Base-by-base conservation (phyloP, 2,797 vertebrate species). In the Melanotaenia pygmaea region DNA sequence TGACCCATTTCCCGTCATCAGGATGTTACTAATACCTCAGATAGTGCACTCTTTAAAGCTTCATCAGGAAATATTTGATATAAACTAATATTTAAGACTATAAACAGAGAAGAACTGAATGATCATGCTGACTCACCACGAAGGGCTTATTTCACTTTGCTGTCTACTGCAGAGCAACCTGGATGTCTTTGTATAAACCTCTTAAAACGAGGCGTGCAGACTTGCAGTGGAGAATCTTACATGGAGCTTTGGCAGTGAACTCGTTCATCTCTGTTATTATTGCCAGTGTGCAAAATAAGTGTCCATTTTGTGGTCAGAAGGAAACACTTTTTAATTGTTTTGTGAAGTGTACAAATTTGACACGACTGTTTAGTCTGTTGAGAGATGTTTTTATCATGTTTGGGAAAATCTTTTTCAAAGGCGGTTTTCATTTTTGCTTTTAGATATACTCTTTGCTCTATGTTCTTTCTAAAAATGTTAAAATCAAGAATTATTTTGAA, bases 131-230 rank as follows among this genome's bases (percentile, higher is more conserved):
- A 60, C 5, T 60, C 22, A 4, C 5, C 16, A 14, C 9, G 6
- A 13, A 35, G 32, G n/a, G 9, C n/a, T 28, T 1, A 53, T 60
- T 13, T 51, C 2, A 18, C 24, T 9, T 45, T 45, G 38, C 26
- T 5, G 13, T 37, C 35, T 61, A 37, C 10, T 22, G 2, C 14
- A 20, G 34, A 5, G n/a, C 51, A 12, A 59, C 24, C 34, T 64
- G 40, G 72, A 67, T 51, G 43, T 47, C 50, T n/a, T 56, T 65
- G 11, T 38, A 72, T 6, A 37, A 68, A 50, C 57, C 66, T 47
- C 28, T n/a, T 22, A 22, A 70, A 59, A 30, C 28, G 8, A 59
- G 16, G 18, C 16, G 28, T 69, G 57, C 12, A 28, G 57, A 37
- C 30, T 1, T 59, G 37, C n/a, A 51, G 20, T 51, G n/a, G 8